Evolutionary conservation across 2,113 vertebrate species (phyloP).

Genomic region (Erinaceus europaeus): DNA sequence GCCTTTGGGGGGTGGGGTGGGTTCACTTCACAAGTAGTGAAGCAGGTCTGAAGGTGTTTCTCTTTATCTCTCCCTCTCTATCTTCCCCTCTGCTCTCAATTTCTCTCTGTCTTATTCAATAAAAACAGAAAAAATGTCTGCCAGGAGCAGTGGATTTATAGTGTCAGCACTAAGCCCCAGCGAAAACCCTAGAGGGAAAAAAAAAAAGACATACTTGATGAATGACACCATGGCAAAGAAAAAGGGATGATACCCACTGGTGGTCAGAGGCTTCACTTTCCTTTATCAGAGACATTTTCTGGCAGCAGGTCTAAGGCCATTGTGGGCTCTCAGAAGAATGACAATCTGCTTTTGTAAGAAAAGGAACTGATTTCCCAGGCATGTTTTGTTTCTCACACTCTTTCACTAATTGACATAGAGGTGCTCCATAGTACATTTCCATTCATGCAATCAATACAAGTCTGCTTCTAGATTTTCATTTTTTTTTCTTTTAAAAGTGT

Average conservation of each 20-base stretch:
- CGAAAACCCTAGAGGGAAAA: too few relatives aligned
- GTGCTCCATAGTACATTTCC: neutral
- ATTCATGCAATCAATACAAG: neutral
- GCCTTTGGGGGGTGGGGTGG: too few relatives aligned
- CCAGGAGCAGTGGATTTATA: too few relatives aligned
- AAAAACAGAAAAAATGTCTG: too few relatives aligned
- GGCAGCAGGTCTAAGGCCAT: neutral
- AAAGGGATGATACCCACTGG: too few relatives aligned
- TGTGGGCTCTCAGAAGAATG: conserved; percentile 44
- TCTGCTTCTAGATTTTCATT: neutral
- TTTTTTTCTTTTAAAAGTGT: neutral
- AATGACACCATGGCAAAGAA: neutral
- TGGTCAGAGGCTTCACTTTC: too few relatives aligned
- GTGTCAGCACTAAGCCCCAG: too few relatives aligned
- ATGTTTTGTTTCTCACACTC: neutral
- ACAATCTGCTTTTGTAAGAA: conserved; percentile 49
- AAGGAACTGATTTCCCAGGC: conserved; percentile 62
- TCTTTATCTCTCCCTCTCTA: too few relatives aligned
- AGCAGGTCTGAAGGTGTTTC: too few relatives aligned
- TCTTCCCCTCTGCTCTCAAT: too few relatives aligned
- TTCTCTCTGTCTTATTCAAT: too few relatives aligned
- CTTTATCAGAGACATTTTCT: conserved; percentile 26
- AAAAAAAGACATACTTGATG: neutral
- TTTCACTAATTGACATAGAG: conserved; percentile 35
- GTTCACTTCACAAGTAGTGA: too few relatives aligned